Percentiles rank a stretch among this genome's conserved stretches.
These are phyloP conservation scores for Hippotragus niger DNA, from an alignment of 2,113 vertebrate genomes.

Conservation along the genomic window DNA sequence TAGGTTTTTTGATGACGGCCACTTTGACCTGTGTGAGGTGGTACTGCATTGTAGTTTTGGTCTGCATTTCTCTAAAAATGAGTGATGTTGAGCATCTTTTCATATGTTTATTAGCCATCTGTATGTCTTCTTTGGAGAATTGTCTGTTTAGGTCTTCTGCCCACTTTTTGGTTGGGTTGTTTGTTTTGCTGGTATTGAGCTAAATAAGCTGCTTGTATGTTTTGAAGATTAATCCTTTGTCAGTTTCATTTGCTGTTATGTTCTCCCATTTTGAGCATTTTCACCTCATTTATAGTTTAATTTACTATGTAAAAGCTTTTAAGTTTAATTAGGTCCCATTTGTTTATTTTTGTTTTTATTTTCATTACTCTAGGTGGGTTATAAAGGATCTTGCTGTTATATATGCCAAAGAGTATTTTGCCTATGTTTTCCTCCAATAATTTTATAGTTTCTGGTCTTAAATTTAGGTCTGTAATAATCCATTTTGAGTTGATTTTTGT, in stretches of 20 bases:
- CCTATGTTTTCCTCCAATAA: background rate
- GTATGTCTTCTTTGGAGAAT: background rate
- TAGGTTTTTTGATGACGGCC: background rate
- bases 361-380: background rate
- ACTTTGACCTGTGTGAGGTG: background rate
- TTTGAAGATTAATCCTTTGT: background rate
- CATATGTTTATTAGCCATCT: background rate
- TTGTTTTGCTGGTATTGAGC: background rate
- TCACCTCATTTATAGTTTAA: background rate
- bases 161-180: background rate
- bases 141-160: background rate
- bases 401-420: background rate
- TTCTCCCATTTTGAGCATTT: background rate
- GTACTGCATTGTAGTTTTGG: background rate
- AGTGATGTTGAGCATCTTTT: background rate
- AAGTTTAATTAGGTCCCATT: background rate
- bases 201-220: background rate
- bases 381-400: background rate
- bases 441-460: background rate
- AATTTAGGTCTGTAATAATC: background rate
- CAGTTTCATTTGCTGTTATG: background rate
- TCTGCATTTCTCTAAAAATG: background rate
- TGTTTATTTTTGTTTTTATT: background rate
- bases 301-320: background rate
- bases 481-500: background rate